Conservation (phyloP, 1,140 invertebrate genomes). For the Drosophila repleta region DNA sequence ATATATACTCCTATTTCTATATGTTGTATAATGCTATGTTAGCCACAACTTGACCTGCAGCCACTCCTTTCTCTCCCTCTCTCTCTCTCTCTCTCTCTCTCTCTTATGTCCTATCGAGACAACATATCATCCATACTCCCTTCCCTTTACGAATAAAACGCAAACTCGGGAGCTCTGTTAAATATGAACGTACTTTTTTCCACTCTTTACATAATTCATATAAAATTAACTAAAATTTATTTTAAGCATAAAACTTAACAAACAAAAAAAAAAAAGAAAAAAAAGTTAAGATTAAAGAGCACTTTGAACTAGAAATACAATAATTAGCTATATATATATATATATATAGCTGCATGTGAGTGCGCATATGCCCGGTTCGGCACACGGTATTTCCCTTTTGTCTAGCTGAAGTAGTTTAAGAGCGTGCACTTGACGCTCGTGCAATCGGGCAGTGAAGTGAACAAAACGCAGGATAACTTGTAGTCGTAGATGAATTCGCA, state of each 20-base stretch:
- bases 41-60: too few relatives aligned
- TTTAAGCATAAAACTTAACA: slow-evolving; percentile 24
- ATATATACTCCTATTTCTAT: too few relatives aligned
- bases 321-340: slow-evolving; percentile 25
- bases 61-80: not conserved
- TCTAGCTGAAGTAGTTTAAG: slow-evolving; percentile 75
- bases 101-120: too few relatives aligned
- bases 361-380: not conserved
- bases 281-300: slow-evolving; percentile 26
- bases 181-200: slow-evolving; percentile 12
- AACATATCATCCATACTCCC: too few relatives aligned
- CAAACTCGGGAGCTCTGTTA: not conserved
- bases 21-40: too few relatives aligned
- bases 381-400: not conserved
- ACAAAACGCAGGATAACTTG: slow-evolving; percentile 81
- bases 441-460: slow-evolving; percentile 83
- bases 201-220: slow-evolving; percentile 11
- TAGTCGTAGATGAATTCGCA: slow-evolving; percentile 83
- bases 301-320: slow-evolving; percentile 34
- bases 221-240: slow-evolving; percentile 31
- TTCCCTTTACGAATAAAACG: not conserved
- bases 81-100: too few relatives aligned
- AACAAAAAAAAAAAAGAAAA: slow-evolving; percentile 40
- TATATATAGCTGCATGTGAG: too few relatives aligned
- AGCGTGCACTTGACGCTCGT: slow-evolving; percentile 81